Evolutionary conservation across 2,888 invertebrate genomes (phyloP), one percentile per base, ranked within the genome.

Genomic region (Habrosyne pyritoides): DNA sequence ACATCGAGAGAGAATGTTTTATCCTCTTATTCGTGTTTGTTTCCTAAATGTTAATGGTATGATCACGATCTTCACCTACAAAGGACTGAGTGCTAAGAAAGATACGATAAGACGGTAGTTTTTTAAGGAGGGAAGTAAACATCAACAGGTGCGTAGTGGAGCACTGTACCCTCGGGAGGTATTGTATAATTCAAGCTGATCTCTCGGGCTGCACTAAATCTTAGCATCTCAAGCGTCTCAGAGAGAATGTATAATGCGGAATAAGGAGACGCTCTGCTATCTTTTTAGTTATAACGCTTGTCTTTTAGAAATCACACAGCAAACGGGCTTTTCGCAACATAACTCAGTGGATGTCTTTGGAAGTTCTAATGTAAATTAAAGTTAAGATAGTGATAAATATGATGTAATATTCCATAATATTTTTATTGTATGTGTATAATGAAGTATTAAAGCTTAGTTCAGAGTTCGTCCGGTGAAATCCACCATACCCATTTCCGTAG

Each of bases 101-200:
- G 53, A 61, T 42, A 24, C 12, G 33, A 30, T 48, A 33, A 52
- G 33, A 22, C 22, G 47, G 28, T 33, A 64, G 62, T 60, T 62
- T 56, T 64, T 63, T 60, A 68, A 59, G 56, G 47, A 52, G 62
- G 57, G 59, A 66, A 67, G 63, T 61, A 63, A 61, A 67, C 53
- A 54, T 58, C 63, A 69, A 70, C 70, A 73, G 72, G 68, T 74
- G 73, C 67, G 63, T 70, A 64, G 69, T 69, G 66, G 65, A 69
- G 67, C 67, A 64, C 71, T 73, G 70, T 71, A 63, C 66, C 65
- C 64, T 61, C 54, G 64, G 63, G 66, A 70, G 63, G 67, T 75
- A 70, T 75, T 77, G 75, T 75, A 70, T 81, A 77, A 78, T 78
- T 75, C 73, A 75, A 71, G 73, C 67, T 65, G 67, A 77, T 79